Base-by-base conservation (phyloP, 2,797 vertebrate genomes). In the Poeciliopsis infans region DNA sequence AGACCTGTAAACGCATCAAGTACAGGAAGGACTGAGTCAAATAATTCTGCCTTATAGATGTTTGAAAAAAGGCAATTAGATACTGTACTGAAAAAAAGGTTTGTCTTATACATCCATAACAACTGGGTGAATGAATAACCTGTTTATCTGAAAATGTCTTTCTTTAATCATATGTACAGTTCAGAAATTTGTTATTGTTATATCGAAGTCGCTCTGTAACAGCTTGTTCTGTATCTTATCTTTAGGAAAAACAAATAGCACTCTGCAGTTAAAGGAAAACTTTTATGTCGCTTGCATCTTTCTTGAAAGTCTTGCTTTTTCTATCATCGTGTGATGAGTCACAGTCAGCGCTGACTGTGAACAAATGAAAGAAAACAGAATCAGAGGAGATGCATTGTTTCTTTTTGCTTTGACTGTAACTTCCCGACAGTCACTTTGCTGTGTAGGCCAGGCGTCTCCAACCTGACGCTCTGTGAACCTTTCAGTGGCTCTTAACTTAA, bases 191-290 rank as follows among this genome's bases (percentile, higher is more conserved):
- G 75, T 31, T 83, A 55, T 78, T 25, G 23, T 23, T 73, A 66
- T 39, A 78, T 49, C 2, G 70, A 69, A 83, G 77, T 68, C 72
- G 3, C 72, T 81, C 68, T 68, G 83, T 79, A 73, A n/a, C 0
- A 41, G 64, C 69, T 61, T n/a, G 13, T 77, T 16, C 70, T 78
- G 6, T 74, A 23, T 70, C 76, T 13, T 76, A 81, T 72, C 2
- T 41, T 72, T 41, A 68, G 74, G 72, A n/a, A 76, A 68, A 8
- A 66, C 46, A 68, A 78, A 75, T 76, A 1, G 85, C 78, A 86
- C 95, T 87, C 61, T 87, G 90, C 95, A 91, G 94, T 85, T 81
- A 92, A 86, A 53, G 72, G 76, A 81, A 82, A 86, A 79, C 57
- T 66, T 46, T 77, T 31, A 28, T 5, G 5, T 69, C 16, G 75